A percentile compares a stretch with the other conserved stretches of the same genome.
These are phyloP conservation scores for Sterrhoptilus dennistouni DNA, from an alignment of 2,113 vertebrate genomes.

Conservation along the genomic window DNA sequence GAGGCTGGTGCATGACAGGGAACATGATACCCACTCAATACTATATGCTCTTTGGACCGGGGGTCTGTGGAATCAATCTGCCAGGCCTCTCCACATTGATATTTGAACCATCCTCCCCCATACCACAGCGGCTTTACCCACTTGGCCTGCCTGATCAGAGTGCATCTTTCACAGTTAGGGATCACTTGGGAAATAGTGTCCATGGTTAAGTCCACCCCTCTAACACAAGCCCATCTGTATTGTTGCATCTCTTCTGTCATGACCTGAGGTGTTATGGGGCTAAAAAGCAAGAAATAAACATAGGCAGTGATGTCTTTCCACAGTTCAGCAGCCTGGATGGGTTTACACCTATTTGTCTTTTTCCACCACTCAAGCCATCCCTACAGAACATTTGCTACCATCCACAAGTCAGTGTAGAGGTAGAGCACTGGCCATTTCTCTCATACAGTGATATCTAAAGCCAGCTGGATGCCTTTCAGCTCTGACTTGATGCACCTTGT, in stretches of 20 bases:
- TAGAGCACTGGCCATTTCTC: neutral
- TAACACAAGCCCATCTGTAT: fast-evolving
- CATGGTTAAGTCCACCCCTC: neutral
- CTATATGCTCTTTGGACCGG: fast-evolving
- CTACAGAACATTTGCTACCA: neutral
- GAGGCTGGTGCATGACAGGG: neutral
- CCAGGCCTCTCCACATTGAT: neutral
- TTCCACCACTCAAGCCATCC: fast-evolving
- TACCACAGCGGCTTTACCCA: neutral
- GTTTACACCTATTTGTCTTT: neutral
- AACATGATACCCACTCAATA: neutral
- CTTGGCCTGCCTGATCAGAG: no score
- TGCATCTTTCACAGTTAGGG: neutral
- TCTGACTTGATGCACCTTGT: neutral
- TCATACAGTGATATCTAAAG: fast-evolving
- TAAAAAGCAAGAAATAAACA: neutral
- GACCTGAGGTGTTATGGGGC: no score
- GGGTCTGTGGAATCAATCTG: neutral
- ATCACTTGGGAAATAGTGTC: no score
- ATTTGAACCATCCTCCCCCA: neutral
- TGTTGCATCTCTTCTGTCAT: neutral
- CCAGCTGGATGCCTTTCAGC: neutral
- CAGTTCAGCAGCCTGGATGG: neutral
- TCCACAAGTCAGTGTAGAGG: fast-evolving
- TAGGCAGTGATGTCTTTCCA: neutral